Conservation (phyloP, 2,113 vertebrate species). For the Leptodactylus fuscus region DNA sequence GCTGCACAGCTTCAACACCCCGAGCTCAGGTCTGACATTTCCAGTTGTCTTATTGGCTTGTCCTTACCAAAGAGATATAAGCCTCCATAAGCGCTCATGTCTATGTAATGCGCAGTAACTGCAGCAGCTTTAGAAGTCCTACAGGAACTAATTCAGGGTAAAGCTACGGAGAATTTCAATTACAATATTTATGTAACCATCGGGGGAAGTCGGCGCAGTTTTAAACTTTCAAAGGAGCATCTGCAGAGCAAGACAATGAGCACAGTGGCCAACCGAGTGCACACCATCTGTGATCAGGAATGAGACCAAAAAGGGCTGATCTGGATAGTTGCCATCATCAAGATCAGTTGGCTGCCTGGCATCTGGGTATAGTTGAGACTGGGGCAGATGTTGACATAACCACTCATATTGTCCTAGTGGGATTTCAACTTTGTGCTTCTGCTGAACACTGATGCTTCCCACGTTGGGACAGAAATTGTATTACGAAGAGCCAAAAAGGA, state of each 20-base stretch:
- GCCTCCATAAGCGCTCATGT: conserved; percentile 6
- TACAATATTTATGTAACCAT: conserved; percentile 5
- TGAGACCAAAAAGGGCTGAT: conserved; percentile 22
- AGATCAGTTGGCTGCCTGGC: conserved; percentile 39
- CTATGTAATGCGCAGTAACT: background rate
- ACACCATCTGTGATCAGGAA: conserved; percentile 44
- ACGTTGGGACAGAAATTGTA: background rate
- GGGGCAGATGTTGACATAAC: conserved; percentile 41
- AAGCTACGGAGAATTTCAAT: conserved; percentile 8
- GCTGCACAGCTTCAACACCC: conserved; percentile 27
- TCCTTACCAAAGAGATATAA: conserved; percentile 10
- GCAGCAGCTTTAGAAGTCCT: background rate
- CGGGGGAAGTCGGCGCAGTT: background rate
- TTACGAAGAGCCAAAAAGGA: background rate
- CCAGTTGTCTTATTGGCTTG: conserved; percentile 33
- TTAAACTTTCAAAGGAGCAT: conserved; percentile 43
- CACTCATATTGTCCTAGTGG: conserved; percentile 5
- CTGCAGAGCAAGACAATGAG: conserved; percentile 45
- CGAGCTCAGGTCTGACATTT: conserved; percentile 19
- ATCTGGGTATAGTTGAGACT: conserved; percentile 28
- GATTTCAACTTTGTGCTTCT: conserved; percentile 26
- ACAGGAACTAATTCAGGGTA: background rate
- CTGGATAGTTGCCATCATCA: conserved; percentile 41
- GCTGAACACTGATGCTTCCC: conserved; percentile 6
- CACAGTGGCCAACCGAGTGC: conserved; percentile 23